Conservation (phyloP, 2,888 invertebrate genomes). For the Aleiodes leptofemur region DNA sequence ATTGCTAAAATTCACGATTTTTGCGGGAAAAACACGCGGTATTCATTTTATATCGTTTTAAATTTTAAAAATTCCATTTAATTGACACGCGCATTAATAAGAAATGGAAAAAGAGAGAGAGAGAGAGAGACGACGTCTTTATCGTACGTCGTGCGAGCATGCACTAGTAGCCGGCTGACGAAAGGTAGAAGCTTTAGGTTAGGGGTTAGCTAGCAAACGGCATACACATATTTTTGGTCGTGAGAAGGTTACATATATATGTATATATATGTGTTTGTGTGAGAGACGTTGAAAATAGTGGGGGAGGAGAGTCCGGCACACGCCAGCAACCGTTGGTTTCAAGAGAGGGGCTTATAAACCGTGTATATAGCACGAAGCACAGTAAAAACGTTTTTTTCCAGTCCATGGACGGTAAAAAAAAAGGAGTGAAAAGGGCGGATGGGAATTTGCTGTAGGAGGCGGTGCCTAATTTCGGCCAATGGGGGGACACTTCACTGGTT, state of each 20-base stretch:
- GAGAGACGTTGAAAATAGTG: slow-evolving; percentile 25
- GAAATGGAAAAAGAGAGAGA: too few relatives aligned
- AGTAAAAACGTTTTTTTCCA: not conserved
- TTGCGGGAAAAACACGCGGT: not conserved
- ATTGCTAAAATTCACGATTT: not conserved
- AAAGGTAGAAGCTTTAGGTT: slow-evolving; percentile 56
- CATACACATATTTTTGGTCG: not conserved
- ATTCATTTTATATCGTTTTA: too few relatives aligned
- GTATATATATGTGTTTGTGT: slow-evolving; percentile 43
- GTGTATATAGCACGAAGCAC: not conserved
- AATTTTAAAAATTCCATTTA: not conserved
- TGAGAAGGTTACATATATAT: not conserved
- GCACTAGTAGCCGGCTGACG: slow-evolving; percentile 65
- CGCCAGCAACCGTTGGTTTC: too few relatives aligned
- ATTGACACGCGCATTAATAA: not conserved
- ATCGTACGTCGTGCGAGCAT: slow-evolving; percentile 70
- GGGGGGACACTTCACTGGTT: not conserved
- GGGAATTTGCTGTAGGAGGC: slow-evolving; percentile 60
- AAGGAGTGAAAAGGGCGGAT: slow-evolving; percentile 43
- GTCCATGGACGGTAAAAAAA: slow-evolving; percentile 11
- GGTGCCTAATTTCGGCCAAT: slow-evolving; percentile 54
- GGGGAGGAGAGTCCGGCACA: slow-evolving; percentile 14
- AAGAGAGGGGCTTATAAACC: slow-evolving; percentile 1
- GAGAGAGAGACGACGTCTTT: slow-evolving; percentile 49
- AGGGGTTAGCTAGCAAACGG: slow-evolving; percentile 6